These are phyloP conservation scores for Autographa gamma DNA, from an alignment of 2,888 invertebrate species.

Conservation along the genomic window DNA sequence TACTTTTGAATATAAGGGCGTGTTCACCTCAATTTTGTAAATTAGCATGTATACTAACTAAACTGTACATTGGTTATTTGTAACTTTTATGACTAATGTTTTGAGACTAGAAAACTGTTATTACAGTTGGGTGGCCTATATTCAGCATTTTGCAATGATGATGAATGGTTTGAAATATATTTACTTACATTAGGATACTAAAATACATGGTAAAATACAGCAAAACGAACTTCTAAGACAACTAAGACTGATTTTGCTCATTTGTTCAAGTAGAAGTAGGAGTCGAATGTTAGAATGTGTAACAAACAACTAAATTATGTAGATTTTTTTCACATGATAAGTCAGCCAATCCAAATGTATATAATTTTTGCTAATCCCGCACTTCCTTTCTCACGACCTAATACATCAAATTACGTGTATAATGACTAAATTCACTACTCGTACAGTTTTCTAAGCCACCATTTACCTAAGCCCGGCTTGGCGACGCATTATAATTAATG, in stretches of 20 bases:
- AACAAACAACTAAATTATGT: no score
- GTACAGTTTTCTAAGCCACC: neutral
- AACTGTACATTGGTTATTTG: conserved; percentile 28
- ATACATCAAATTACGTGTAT: neutral
- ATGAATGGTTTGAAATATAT: no score
- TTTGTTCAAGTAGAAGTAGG: no score
- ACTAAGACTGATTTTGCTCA: no score
- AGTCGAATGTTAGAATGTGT: no score
- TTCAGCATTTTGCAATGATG: no score
- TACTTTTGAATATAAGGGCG: conserved; percentile 42
- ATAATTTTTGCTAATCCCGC: neutral
- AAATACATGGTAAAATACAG: no score
- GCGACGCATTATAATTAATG: conserved; percentile 1
- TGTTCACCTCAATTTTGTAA: conserved; percentile 21
- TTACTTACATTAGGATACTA: no score
- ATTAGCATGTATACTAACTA: conserved; percentile 35
- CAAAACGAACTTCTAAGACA: no score
- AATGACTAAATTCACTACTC: neutral
- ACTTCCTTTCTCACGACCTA: conserved; percentile 2
- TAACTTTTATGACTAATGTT: neutral
- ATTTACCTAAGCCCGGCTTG: neutral
- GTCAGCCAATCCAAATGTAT: neutral
- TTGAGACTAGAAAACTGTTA: no score
- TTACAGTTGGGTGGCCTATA: no score
- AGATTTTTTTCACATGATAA: neutral